phyloP scores from a whole-genome alignment of 2,113 vertebrate species.

The Protomyctophum bolini region DNA sequence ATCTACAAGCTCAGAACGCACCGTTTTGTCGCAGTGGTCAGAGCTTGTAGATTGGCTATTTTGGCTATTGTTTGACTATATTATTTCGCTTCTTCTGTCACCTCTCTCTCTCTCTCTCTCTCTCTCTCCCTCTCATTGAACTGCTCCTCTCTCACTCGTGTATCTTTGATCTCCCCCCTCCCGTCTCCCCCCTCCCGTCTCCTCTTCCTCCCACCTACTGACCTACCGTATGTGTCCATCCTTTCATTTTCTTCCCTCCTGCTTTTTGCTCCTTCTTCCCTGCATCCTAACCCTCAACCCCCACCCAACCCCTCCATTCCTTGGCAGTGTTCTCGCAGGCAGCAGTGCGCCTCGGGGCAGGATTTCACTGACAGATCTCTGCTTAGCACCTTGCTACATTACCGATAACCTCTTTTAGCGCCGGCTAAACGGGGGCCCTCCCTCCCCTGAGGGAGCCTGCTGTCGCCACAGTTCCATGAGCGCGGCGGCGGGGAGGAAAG shows the following conservation, averaged over 20 bases:
- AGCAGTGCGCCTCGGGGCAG: slow-evolving; percentile 21
- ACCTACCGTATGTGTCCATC: not conserved
- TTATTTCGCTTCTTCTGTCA: slow-evolving; percentile 1
- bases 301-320: slow-evolving; percentile 1
- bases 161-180: not conserved
- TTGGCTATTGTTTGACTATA: not conserved
- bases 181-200: not conserved
- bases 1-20: too few relatives aligned
- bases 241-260: not conserved
- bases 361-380: slow-evolving; percentile 67
- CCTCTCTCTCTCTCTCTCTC: not conserved
- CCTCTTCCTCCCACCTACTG: not conserved
- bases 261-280: slow-evolving; percentile 1
- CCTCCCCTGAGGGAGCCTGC: slow-evolving; percentile 25
- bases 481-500: slow-evolving; percentile 32
- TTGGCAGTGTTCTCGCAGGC: not conserved
- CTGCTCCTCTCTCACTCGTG: not conserved
- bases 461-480: slow-evolving; percentile 10
- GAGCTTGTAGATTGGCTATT: too few relatives aligned
- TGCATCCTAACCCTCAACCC: not conserved
- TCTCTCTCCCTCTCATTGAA: not conserved
- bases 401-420: slow-evolving; percentile 62
- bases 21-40: too few relatives aligned
- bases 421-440: slow-evolving; percentile 52
- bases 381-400: slow-evolving; percentile 70